Base-by-base conservation (phyloP, 2,113 vertebrate genomes). In the Leucopternis melanops region DNA sequence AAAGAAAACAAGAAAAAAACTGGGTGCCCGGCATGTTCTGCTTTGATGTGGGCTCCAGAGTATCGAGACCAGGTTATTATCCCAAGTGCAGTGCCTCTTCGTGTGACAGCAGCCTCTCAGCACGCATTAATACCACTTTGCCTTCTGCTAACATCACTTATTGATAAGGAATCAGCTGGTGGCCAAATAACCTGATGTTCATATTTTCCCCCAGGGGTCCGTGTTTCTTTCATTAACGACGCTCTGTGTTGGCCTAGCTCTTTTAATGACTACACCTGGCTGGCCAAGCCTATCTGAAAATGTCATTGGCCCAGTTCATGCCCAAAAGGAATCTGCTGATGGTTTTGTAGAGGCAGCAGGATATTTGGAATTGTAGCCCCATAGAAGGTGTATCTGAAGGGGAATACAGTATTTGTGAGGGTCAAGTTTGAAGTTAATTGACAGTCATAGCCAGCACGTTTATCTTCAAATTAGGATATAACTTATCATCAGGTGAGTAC, bases 91-190 rank as follows among this genome's bases (percentile, higher is more conserved):
- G 70, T 25, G 54, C 88, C 3, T 7, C 65, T 31, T 63, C 2
- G 0, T 13, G 59, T 18, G 12, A 47, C 63, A 74, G 79, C 20
- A 4, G 61, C 81, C 57, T 92, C 91, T 82, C 88, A 70, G 88
- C 84, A 87, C 0, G 0, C 22, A 29, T 66, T 88, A 79, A 79
- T 66, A 79, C 83, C 91, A 2, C 72, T 81, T 29, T 26, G 44
- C 63, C 63, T 81, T 52, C 89, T 96, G 66, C 84, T 86, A 4
- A 4, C 89, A 73, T 62, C 95, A 63, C 77, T 94, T 90, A 83
- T 21, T 88, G 94, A 86, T 91, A 90, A 83, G n/a, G 84, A 90
- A 82, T 87, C 89, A 90, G 94, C 78, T 90, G 84, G 81, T 75
- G 73, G 91, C 49, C 58, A 92, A 65, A 89, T 50, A 81, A 96